A percentile compares a stretch with the other conserved stretches of the same genome.
phyloP scores from a whole-genome alignment of 2,888 invertebrate genomes.

The Pedicia rivosa region DNA sequence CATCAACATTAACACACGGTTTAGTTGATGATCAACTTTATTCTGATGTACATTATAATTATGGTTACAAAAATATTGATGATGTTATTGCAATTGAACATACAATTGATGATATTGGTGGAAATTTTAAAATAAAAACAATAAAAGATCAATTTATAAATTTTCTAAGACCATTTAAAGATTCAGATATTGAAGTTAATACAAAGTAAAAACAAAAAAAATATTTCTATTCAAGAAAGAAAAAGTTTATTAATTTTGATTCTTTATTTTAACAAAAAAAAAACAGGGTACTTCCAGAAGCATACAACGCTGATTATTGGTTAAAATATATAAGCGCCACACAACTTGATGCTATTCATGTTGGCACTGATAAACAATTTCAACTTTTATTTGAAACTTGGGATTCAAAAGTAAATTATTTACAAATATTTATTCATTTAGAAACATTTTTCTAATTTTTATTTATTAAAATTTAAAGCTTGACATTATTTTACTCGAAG shows the following conservation, averaged over 20 bases:
- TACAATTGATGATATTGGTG: constrained; percentile 27
- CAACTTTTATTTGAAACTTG: constrained; percentile 21
- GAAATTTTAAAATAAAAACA: constrained; percentile 23
- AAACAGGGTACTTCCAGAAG: not conserved
- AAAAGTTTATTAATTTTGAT: no score
- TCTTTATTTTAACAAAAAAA: no score
- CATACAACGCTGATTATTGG: not conserved
- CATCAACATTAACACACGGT: constrained; percentile 27
- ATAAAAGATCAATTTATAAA: constrained; percentile 27
- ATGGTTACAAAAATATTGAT: constrained; percentile 12
- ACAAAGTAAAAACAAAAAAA: constrained; percentile 14
- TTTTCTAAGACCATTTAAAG: constrained; percentile 26
- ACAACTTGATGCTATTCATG: constrained; percentile 28
- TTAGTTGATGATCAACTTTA: constrained; percentile 21
- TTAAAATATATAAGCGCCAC: not conserved
- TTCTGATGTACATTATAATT: constrained; percentile 19
- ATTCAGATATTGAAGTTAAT: constrained; percentile 29
- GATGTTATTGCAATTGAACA: no score
- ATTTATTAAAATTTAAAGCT: no score
- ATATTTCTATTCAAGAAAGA: not conserved
- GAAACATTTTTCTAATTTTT: no score
- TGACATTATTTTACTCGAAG: no score
- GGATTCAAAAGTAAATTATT: no score
- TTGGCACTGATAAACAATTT: constrained; percentile 30
- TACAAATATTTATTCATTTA: no score